These are phyloP conservation scores for Agrotis puta DNA, from an alignment of 2,888 invertebrate species.

Conservation along the genomic window DNA sequence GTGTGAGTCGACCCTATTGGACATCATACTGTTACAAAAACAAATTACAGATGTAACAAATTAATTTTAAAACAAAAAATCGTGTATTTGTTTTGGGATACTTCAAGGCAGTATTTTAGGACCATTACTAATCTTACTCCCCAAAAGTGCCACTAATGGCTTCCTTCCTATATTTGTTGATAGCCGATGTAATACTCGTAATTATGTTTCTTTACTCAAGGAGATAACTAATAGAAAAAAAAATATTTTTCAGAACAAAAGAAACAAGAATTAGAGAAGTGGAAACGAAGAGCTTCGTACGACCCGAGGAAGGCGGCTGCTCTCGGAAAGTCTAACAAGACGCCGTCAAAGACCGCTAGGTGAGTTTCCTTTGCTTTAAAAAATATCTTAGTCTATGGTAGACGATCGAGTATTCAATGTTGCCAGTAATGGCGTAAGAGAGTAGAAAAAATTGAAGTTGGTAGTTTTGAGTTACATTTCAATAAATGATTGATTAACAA, in stretches of 20 bases:
- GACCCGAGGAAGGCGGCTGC: conserved; percentile 93
- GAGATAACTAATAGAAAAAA: not conserved
- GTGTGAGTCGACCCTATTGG: no score
- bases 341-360: conserved; percentile 83
- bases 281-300: conserved; percentile 98
- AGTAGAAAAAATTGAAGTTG: not conserved
- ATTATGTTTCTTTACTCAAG: not conserved
- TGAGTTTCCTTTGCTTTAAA: conserved; percentile 50
- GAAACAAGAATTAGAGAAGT: conserved; percentile 97
- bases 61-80: not conserved
- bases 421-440: not conserved
- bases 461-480: not conserved
- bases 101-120: conserved; percentile 28
- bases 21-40: not conserved
- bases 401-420: conserved; percentile 27
- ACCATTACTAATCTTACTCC: not conserved
- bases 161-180: not conserved
- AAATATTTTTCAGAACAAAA: conserved; percentile 87
- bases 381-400: conserved; percentile 29
- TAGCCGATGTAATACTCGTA: not conserved
- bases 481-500: not conserved
- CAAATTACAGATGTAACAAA: not conserved
- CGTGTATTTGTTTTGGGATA: not conserved
- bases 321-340: conserved; percentile 80
- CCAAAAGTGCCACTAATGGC: not conserved